Base-by-base conservation (phyloP, 2,797 vertebrate genomes). In the Falco rusticolus region DNA sequence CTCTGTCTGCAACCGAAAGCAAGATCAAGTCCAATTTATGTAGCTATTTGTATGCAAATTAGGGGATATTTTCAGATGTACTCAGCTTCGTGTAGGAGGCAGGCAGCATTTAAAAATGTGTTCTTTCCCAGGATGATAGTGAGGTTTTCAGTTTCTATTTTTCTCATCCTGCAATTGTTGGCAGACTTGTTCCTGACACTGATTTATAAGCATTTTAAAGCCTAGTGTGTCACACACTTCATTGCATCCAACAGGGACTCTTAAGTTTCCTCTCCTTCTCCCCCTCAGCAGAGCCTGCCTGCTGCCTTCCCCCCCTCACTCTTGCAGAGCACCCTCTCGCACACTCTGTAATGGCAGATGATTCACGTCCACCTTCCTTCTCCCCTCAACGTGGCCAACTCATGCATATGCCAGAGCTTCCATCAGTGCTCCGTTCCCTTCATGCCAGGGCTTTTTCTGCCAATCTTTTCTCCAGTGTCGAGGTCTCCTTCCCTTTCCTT, bases 1-100 rank as follows among this genome's bases (percentile, higher is more conserved):
- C 81, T 94, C 85, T 96, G 84, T 97, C 97, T 96, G 96, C 79
- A 96, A 96, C 71, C 84, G 89, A 79, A 95, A 95, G 83, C 95
- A 96, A 97, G 87, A 94, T 96, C 66, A 93, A 95, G 90, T 48
- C 92, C 86, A 97, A 97, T 97, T 96, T 96, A 95, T 92, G 90
- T 81, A 90, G 93, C 91, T 97, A 94, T 97, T 97, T 97, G 96
- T 95, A 97, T 97, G 97, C 78, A 97, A 97, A 98, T 97, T 93
- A 79, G 71, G 75, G 56, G 90, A 91, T 96, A 95, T 97, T 96
- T 97, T 97, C 94, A 90, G 87, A 88, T 74, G 81, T 88, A 81
- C 95, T 95, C 57, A 57, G 86, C 80, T 97, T 93, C 95, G 88
- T 76, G 88, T 93, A 87, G 84, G 83, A 97, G 93, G 87, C 59